Evolutionary conservation across 2,797 vertebrate species (phyloP).

Genomic region (Onychomys torridus): DNA sequence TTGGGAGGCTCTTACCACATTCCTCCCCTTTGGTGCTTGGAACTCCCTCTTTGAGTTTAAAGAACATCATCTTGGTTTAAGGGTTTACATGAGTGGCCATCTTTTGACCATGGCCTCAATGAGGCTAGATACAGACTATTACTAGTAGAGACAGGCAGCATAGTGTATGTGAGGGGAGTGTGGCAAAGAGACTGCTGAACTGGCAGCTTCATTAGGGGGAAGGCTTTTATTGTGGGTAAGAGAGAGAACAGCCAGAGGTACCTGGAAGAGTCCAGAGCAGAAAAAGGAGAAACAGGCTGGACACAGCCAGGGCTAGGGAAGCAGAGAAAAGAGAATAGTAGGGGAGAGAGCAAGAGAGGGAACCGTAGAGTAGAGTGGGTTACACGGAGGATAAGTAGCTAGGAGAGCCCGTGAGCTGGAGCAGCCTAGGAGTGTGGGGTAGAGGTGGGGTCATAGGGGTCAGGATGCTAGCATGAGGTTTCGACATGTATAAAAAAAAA

Average conservation of each 20-base stretch:
- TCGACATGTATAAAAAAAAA: background rate
- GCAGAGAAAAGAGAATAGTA: background rate
- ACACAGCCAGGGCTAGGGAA: background rate
- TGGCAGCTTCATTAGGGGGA: background rate
- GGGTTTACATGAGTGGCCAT: background rate
- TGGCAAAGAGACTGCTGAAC: background rate
- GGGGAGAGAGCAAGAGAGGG: background rate
- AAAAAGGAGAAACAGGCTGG: background rate
- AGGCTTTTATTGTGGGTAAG: background rate
- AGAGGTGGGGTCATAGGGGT: background rate
- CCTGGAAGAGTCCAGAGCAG: no score
- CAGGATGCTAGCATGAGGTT: background rate
- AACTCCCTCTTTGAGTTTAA: background rate
- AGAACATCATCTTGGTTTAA: background rate
- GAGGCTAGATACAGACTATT: background rate
- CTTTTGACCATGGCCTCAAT: background rate
- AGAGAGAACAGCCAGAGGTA: background rate
- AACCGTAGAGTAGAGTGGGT: background rate
- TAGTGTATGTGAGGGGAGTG: background rate
- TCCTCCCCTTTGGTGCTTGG: background rate
- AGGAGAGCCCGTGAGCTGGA: background rate
- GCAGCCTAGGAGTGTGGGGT: background rate
- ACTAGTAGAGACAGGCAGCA: background rate
- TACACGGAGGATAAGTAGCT: background rate
- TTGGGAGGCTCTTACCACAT: background rate